These are phyloP conservation scores for Poecile montanus DNA, from an alignment of 2,797 vertebrate species.

Conservation along the genomic window DNA sequence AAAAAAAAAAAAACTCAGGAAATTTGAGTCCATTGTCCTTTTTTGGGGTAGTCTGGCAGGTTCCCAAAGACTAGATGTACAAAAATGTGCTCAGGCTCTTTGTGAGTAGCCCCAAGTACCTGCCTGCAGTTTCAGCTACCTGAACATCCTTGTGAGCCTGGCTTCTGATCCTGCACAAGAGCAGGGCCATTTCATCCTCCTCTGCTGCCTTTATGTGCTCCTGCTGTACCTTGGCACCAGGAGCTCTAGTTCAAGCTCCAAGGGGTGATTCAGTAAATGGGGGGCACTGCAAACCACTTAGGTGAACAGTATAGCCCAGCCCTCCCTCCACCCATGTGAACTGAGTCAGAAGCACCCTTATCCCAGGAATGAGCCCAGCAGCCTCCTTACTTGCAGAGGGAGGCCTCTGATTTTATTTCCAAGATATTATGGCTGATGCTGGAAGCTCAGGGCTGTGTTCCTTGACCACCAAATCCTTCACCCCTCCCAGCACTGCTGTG, in stretches of 20 bases:
- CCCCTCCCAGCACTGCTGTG: fast-evolving
- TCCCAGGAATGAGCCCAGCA: background rate
- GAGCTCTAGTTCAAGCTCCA: background rate
- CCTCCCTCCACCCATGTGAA: background rate
- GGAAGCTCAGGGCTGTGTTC: background rate
- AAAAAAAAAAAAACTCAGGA: background rate
- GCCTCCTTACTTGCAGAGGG: fast-evolving
- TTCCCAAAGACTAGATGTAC: background rate
- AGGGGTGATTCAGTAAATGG: too few relatives aligned
- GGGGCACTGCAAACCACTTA: background rate
- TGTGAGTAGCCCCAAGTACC: background rate
- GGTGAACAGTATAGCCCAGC: background rate
- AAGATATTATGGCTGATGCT: background rate
- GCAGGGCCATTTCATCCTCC: background rate
- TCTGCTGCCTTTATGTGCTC: background rate
- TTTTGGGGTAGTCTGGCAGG: slow-evolving; percentile 9
- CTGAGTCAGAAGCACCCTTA: background rate
- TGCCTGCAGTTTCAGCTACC: background rate
- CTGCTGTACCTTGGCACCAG: fast-evolving
- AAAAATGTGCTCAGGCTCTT: background rate
- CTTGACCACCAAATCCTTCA: background rate
- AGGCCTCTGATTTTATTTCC: background rate
- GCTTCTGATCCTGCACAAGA: fast-evolving
- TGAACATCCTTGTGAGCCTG: background rate
- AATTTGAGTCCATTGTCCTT: slow-evolving; percentile 1